Percentiles rank a stretch among this genome's conserved stretches.
Evolutionary conservation across 1,140 invertebrate genomes (phyloP).

Genomic region (Popillia japonica): DNA sequence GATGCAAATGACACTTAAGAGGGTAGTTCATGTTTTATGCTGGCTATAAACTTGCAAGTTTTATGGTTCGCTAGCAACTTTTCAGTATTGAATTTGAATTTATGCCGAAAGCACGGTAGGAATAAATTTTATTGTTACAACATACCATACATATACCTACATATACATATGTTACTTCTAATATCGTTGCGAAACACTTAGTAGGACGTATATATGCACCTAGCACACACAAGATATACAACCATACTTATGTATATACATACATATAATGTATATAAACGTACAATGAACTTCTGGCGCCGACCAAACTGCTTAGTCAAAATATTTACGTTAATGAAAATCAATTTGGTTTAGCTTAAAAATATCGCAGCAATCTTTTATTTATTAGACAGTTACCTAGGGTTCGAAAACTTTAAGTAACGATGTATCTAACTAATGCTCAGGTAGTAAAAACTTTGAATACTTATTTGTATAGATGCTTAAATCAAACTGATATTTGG

Average conservation of each 20-base stretch:
- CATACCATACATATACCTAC: no score
- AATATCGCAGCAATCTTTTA: neutral
- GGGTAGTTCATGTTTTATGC: conserved; percentile 6
- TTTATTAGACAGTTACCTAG: neutral
- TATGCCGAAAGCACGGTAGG: conserved; percentile 10
- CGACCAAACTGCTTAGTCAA: neutral
- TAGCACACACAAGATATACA: no score
- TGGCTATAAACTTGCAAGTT: neutral
- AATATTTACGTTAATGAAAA: neutral
- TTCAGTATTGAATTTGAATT: conserved; percentile 29
- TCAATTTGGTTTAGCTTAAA: neutral
- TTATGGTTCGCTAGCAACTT: neutral
- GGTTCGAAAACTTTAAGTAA: neutral
- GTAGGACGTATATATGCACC: no score
- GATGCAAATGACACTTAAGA: conserved; percentile 9
- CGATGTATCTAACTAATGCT: neutral
- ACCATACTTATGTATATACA: no score
- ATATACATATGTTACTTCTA: neutral
- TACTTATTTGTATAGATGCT: neutral
- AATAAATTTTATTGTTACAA: conserved; percentile 15
- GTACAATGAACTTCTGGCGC: conserved; percentile 17
- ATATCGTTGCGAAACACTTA: conserved; percentile 5
- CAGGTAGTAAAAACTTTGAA: neutral
- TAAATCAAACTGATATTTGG: neutral
- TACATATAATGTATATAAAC: neutral